Base-by-base conservation (phyloP, 2,113 vertebrate genomes). In the Gallinago jamesoni region DNA sequence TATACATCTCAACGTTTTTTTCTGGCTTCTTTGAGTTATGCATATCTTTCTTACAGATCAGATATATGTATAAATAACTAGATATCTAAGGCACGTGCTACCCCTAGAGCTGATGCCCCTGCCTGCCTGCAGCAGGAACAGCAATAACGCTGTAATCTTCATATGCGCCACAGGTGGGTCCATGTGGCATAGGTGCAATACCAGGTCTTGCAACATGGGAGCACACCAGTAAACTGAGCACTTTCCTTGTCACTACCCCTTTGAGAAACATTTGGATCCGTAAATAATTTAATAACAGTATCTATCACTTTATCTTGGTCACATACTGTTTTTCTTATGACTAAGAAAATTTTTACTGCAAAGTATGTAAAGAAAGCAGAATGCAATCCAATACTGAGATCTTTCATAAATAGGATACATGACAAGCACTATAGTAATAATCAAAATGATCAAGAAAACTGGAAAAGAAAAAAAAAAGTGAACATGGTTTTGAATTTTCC, bases 151-250 rank as follows among this genome's bases (percentile, higher is more conserved):
- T 53, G 8, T 9, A 6, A 31, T 9, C n/a, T 33, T 41, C 52
- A 20, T 2, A 13, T 0, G 3, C 62, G 17, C 7, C 50, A 7
- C 30, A 7, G 9, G 30, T 21, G 39, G 41, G 27, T 43, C 64
- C 25, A 20, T 64, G 23, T 30, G 31, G 31, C 62, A 16, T 0
- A 11, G 22, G 27, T 30, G 27, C 9, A 8, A 24, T 15, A 28
- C 25, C 30, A 10, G 1, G 0, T 16, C 52, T 37, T 80, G 45
- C 19, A 70, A 56, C 47, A 48, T 23, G 10, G 73, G 10, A 30
- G 14, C 25, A 43, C 1, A 18, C 1, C 30, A 21, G 14, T 10
- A 14, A 63, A 2, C 23, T 16, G 3, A 70, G 37, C 18, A 8
- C 18, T 31, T 35, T 7, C 37, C 39, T n/a, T 74, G 23, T 12